Evolutionary conservation across 2,113 vertebrate species (phyloP).

Genomic region (Campylomormyrus tamandua): DNA sequence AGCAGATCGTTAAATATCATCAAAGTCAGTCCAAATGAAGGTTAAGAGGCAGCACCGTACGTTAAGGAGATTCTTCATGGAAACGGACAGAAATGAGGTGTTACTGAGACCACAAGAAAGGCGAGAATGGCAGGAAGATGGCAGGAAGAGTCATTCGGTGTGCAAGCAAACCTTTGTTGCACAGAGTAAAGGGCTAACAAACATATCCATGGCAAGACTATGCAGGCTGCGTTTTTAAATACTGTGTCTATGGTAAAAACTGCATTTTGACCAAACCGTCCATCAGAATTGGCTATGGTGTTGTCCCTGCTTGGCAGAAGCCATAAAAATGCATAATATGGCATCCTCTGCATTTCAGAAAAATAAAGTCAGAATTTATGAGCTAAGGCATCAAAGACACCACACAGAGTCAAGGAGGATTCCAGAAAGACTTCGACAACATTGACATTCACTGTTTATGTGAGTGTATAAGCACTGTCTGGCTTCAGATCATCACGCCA

Average conservation of each 20-base stretch:
- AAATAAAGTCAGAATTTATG: neutral
- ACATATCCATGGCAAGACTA: neutral
- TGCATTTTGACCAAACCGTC: neutral
- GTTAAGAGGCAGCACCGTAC: neutral
- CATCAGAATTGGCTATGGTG: neutral
- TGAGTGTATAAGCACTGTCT: neutral
- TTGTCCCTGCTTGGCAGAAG: neutral
- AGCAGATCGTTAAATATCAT: conserved; percentile 9
- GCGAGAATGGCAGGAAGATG: neutral
- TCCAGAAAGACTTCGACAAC: neutral
- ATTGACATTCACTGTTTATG: neutral
- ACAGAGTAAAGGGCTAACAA: neutral
- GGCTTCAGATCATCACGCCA: neutral
- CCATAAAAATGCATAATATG: neutral
- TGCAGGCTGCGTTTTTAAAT: neutral
- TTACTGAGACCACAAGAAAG: neutral
- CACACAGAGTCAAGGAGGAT: neutral
- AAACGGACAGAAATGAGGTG: neutral
- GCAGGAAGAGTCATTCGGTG: neutral
- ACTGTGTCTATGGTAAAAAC: neutral
- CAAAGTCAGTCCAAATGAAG: conserved; percentile 10
- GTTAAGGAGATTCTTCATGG: neutral
- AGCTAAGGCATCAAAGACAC: neutral
- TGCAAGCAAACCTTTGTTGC: neutral
- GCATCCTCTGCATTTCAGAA: neutral